Evolutionary conservation across 2,797 vertebrate species (phyloP), one percentile per base, ranked within the genome.

Genomic region (Semotilus atromaculatus): DNA sequence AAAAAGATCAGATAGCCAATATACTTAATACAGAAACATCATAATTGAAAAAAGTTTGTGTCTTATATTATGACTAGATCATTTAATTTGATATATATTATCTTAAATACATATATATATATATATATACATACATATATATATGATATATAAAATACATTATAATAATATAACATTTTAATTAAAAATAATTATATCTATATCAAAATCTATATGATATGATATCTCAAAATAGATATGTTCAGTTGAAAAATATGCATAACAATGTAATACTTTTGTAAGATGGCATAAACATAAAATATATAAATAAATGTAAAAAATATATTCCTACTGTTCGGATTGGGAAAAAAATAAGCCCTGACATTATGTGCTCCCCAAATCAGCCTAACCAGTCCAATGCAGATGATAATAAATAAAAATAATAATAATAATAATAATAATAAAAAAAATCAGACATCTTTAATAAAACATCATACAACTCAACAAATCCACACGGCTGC

Each of bases 401-500:
- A 43, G n/a, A 72, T 60, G 13, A 72, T 72, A 11, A 58, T 71
- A 16, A 81, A 14, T 2, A 40, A 23, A 16, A 62, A 14, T 16
- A 2, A 14, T n/a, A n/a, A n/a, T n/a, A n/a, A n/a, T n/a, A n/a
- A n/a, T n/a, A 0, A 55, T 18, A 58, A 14, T 7, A 29, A 23
- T 0, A 26, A 60, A 26, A 60, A 4, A 5, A 51, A 26, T 67
- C 16, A 51, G n/a, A 51, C 45, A 55, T 64, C 16, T 40, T 51
- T 82, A 29, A 75, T 66, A 82, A 53, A 53, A 76, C 23, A 70
- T 80, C 40, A 75, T 29, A 38, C 43, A 62, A 45, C 70, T 83
- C 60, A 53, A 51, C 74, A n/a, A 80, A 51, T 71, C 68, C 67
- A 64, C 55, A 38, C 53, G 9, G 43, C 76, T 79, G 40, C 18